Evolutionary conservation across 2,888 invertebrate species (phyloP).

Genomic region (Drosophila falleni): DNA sequence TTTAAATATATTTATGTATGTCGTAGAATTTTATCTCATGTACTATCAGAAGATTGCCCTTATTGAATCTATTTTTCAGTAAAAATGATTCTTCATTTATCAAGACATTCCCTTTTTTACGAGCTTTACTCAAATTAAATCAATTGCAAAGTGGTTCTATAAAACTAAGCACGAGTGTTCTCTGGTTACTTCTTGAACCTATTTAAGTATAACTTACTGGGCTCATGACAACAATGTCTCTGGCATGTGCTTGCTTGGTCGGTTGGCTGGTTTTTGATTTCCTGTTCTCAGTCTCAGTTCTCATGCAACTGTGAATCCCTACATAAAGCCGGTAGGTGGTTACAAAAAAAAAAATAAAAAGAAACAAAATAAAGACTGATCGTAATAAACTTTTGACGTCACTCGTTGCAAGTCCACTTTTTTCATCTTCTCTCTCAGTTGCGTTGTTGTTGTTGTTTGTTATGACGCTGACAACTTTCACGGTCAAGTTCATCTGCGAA

Average conservation of each 20-base stretch:
- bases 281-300: conserved; percentile 57
- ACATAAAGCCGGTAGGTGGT: conserved; percentile 25
- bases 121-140: background rate
- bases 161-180: conserved; percentile 29
- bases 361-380: conserved; percentile 24
- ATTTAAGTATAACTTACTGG: conserved; percentile 36
- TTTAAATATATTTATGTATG: no score
- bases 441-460: conserved; percentile 19
- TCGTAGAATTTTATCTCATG: no score
- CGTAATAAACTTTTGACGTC: conserved; percentile 71
- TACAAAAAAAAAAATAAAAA: conserved; percentile 23
- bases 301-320: conserved; percentile 67
- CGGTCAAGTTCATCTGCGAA: conserved; percentile 81
- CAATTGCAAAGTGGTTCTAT: conserved; percentile 28
- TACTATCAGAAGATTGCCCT: no score
- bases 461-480: conserved; percentile 71
- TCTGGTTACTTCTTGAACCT: conserved; percentile 6
- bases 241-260: conserved; percentile 51
- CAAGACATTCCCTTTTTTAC: background rate
- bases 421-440: conserved; percentile 16
- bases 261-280: conserved; percentile 61
- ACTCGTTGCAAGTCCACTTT: conserved; percentile 70
- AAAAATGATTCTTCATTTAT: no score
- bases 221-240: conserved; percentile 24
- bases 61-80: no score